A percentile compares a stretch with the other conserved stretches of the same genome.
These are phyloP conservation scores for Trissolcus brochymenae DNA, from an alignment of 2,888 invertebrate genomes.

Conservation along the genomic window DNA sequence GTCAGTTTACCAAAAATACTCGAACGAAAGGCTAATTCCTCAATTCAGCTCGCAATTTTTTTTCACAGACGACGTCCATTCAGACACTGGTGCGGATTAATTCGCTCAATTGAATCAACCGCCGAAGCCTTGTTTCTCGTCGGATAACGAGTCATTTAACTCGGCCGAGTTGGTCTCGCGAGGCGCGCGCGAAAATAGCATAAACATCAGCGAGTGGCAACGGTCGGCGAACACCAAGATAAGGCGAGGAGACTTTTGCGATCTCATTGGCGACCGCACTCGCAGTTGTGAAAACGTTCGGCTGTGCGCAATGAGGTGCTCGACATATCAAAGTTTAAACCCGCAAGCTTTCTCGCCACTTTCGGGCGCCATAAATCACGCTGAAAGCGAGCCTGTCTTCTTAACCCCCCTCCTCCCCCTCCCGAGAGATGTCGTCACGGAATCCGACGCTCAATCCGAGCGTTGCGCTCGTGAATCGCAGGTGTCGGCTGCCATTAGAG, in stretches of 20 bases:
- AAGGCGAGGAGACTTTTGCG: conserved; percentile 60
- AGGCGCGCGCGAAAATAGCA: conserved; percentile 39
- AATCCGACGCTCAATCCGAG: conserved; percentile 57
- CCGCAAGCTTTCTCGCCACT: conserved; percentile 57
- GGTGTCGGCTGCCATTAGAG: conserved; percentile 53
- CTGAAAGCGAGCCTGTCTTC: conserved; percentile 61
- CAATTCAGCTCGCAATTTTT: conserved; percentile 40
- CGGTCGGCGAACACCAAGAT: conserved; percentile 24
- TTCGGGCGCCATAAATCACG: conserved; percentile 63
- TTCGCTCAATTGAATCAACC: conserved; percentile 57
- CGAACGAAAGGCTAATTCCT: conserved; percentile 35
- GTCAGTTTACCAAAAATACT: conserved; percentile 43
- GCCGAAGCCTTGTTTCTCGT: conserved; percentile 47
- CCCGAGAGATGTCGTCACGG: conserved; percentile 61
- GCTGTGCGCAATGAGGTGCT: not conserved
- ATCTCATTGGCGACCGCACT: not conserved
- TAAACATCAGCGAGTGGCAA: conserved; percentile 20
- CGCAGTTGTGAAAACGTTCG: conserved; percentile 1
- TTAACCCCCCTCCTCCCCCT: conserved; percentile 34
- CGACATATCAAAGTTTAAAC: conserved; percentile 55
- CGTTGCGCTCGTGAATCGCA: conserved; percentile 55
- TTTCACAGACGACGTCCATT: conserved; percentile 30
- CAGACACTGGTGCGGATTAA: conserved; percentile 44
- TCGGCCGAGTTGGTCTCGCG: conserved; percentile 23
- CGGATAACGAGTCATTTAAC: conserved; percentile 42